These are phyloP conservation scores for Chaenogobius annularis DNA, from an alignment of 2,113 vertebrate genomes.

Conservation along the genomic window DNA sequence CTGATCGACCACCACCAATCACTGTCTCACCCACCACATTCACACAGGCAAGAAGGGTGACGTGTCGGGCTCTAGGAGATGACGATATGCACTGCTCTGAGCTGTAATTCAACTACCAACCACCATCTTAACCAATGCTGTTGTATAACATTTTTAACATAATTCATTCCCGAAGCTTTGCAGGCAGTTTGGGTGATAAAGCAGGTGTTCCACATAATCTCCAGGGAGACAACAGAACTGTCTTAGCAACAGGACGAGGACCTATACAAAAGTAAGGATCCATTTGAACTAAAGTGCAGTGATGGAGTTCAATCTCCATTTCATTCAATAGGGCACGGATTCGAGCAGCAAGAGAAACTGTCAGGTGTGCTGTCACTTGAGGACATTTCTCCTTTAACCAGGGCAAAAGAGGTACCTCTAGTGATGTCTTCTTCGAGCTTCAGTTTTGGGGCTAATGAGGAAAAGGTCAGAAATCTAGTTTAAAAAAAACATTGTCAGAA, in stretches of 20 bases:
- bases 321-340: neutral
- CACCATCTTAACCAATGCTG: neutral
- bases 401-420: neutral
- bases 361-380: neutral
- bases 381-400: neutral
- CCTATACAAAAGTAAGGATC: neutral
- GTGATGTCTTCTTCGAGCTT: neutral
- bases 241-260: neutral
- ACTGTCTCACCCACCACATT: no score
- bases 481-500: no score
- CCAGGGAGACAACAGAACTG: neutral
- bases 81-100: neutral
- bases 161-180: neutral
- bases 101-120: neutral
- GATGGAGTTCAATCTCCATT: neutral
- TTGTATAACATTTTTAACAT: neutral
- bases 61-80: no score
- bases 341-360: neutral
- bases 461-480: no score
- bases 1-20: no score
- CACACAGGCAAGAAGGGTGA: neutral
- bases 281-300: neutral
- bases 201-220: neutral
- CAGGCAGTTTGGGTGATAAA: neutral
- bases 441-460: neutral